A percentile compares a stretch with the other conserved stretches of the same genome.
These are phyloP conservation scores for Umimayanthus chanpuru DNA, from an alignment of 92 coral and sea anemone genomes.

Conservation along the genomic window DNA sequence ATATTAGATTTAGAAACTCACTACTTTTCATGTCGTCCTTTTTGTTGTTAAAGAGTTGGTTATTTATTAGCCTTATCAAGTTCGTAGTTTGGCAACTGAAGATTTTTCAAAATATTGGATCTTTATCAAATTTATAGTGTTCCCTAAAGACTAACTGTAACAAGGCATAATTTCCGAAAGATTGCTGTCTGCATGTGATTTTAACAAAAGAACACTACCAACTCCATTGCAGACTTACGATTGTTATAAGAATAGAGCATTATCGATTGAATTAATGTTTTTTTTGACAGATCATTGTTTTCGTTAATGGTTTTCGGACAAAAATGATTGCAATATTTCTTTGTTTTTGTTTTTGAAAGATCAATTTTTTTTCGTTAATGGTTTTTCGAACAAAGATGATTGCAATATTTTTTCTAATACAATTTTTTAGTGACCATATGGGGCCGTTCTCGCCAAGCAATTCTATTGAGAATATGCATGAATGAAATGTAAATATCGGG, in stretches of 20 bases:
- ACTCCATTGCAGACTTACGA: background rate
- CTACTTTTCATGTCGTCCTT: background rate
- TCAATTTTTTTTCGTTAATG: background rate
- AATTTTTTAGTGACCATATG: background rate
- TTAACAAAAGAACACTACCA: background rate
- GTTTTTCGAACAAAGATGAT: background rate
- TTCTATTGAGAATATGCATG: constrained; percentile 5
- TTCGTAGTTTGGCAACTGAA: background rate
- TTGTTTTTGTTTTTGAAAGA: background rate
- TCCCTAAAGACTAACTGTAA: background rate
- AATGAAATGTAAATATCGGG: constrained; percentile 22
- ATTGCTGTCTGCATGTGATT: background rate
- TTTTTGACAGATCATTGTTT: background rate
- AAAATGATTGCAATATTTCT: background rate
- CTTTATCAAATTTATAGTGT: background rate
- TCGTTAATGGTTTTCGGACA: background rate
- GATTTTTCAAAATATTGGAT: background rate
- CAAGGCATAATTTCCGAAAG: background rate
- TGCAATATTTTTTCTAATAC: background rate
- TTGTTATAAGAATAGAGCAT: background rate
- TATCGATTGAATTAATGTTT: too few species aligned
- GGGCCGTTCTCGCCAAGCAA: background rate
- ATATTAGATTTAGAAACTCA: too few species aligned
- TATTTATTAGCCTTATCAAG: background rate
- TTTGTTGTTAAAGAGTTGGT: background rate